Evolutionary conservation across 1,140 invertebrate species (phyloP), one percentile per base, ranked within the genome.

Genomic region (Zophobas atratus): DNA sequence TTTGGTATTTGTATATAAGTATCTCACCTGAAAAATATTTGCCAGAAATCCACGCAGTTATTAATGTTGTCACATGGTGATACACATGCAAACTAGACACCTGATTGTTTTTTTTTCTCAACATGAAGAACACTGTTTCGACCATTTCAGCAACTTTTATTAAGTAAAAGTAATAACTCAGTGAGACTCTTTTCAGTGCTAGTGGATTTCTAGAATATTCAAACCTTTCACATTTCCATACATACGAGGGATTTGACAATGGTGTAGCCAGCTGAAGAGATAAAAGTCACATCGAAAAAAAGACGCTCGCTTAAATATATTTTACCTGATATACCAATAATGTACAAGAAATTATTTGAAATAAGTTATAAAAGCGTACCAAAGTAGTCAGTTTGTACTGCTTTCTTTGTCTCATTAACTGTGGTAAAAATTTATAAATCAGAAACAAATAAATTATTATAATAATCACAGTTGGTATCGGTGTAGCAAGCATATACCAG

Each of bases 401-500:
- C 4, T 39, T 53, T 55, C 20, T 34, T 3, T 55, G 5, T 72
- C 36, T 39, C 20, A 49, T 73, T 4, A 38, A 73, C 8, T 56
- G 20, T 33, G 46, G 34, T 73, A 49, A 20, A 73, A 39, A n/a
- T 73, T 33, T 1, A 51, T 34, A 55, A 51, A 67, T 48, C 5
- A 49, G 33, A 6, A 34, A 34, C 8, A 73, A 73, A 73, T 73
- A 73, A 2, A 38, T 49, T 55, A 49, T 0, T 33, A 51, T 5
- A 73, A 35, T 34, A 55, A 38, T 38, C 3, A 73, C 4, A 48
- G 6, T 49, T 51, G 36, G 36, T 35, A 6, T 0, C 6, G 49
- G 51, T 34, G n/a, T 51, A 34, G 51, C 32, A 33, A 73, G 33
- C 36, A 51, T 36, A 51, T 35, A 33, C 3, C 8, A 6, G 3